Evolutionary conservation across 2,797 vertebrate genomes (phyloP).

Genomic region (Naso thynnoides): DNA sequence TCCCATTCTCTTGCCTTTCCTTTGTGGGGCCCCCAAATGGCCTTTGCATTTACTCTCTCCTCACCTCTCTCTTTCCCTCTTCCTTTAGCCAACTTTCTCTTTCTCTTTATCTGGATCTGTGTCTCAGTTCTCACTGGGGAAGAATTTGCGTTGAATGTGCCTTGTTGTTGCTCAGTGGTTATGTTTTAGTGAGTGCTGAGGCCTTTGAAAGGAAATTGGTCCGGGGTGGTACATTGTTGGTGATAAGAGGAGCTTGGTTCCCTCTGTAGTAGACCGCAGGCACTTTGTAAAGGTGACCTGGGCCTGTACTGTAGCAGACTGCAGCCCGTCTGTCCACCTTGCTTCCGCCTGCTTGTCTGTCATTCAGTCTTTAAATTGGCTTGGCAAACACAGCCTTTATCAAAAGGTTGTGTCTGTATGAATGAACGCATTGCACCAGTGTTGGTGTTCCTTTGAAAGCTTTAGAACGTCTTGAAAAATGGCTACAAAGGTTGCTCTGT

Average conservation of each 20-base stretch:
- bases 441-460: constrained; percentile 59
- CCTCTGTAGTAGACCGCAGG: constrained; percentile 68
- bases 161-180: constrained; percentile 76
- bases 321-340: constrained; percentile 64
- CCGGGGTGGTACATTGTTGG: constrained; percentile 77
- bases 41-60: constrained; percentile 72
- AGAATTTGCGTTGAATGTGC: constrained; percentile 78
- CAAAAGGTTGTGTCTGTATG: constrained; percentile 67
- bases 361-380: constrained; percentile 71
- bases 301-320: constrained; percentile 54
- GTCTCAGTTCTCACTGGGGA: constrained; percentile 70
- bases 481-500: constrained; percentile 54
- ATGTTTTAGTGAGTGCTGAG: constrained; percentile 68
- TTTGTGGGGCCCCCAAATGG: constrained; percentile 73
- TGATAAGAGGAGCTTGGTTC: constrained; percentile 79
- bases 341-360: constrained; percentile 62
- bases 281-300: constrained; percentile 78
- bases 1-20: constrained; percentile 68
- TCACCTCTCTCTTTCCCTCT: constrained; percentile 67
- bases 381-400: constrained; percentile 80
- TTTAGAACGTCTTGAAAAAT: constrained; percentile 33
- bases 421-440: constrained; percentile 60
- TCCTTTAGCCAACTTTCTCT: constrained; percentile 65
- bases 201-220: constrained; percentile 79
- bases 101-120: constrained; percentile 76